Evolutionary conservation across 2,888 invertebrate species (phyloP), one percentile per base, ranked within the genome.

Genomic region (Argyresthia albistria): DNA sequence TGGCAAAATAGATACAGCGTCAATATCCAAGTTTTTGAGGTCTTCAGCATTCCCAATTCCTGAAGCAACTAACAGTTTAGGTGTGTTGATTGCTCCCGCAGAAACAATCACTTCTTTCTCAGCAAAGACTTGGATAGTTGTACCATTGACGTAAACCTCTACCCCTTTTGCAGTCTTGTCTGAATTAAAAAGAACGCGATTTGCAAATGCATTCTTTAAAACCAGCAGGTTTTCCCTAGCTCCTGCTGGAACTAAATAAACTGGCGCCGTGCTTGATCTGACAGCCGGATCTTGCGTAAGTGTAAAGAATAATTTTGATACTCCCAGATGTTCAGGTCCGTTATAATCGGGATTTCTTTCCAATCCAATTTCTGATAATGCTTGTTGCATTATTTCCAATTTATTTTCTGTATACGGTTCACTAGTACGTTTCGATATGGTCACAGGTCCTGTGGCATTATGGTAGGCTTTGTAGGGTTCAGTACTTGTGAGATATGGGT

Each of bases 391-490:
- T 4, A 10, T 25, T 2, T 42, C 11, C 10, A 16, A 8, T 50
- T 50, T 50, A 7, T 25, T 8, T 42, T 39, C 42, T 16, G 10
- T 11, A 2, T 12, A 15, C 0, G 25, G 6, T 11, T 50, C 50
- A 16, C 8, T 1, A 16, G 1, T 16, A 0, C 15, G 25, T n/a
- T 25, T 15, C 67, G 16, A 77, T 6, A 42, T n/a, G 16, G 42
- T 50, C 7, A 50, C 7, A 8, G 42, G 50, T 8, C 50, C 50
- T 4, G 16, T 15, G 4, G n/a, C n/a, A 16, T 42, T 50, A 15
- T 50, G 50, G 35, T 50, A 50, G 14, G 39, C 15, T 10, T 15
- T 10, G 25, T 42, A 25, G 14, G 7, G 15, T 8, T 9, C 14
- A 35, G 39, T n/a, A n/a, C n/a, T 39, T 8, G 39, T 16, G 8